A percentile compares a stretch with the other conserved stretches of the same genome.
Evolutionary conservation across 2,797 vertebrate species (phyloP).

Genomic region (Artibeus lituratus): DNA sequence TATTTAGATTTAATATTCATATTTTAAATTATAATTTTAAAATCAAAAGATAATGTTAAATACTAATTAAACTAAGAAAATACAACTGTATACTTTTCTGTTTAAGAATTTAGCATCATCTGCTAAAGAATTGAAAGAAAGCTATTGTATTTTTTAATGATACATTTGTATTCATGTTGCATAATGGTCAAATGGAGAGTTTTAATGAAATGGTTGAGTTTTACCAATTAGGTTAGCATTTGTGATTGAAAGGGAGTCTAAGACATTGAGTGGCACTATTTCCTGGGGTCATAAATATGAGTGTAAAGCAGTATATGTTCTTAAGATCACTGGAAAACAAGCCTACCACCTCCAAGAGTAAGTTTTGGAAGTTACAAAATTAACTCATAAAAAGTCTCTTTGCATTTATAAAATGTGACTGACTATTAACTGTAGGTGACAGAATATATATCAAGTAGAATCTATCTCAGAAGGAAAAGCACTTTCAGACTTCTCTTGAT

Average conservation of each 20-base stretch:
- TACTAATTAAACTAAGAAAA: constrained; percentile 44
- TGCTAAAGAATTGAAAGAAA: not conserved
- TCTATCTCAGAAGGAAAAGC: not conserved
- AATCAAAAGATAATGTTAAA: constrained; percentile 58
- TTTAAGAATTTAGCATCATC: constrained; percentile 11
- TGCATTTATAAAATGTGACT: not conserved
- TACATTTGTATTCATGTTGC: not conserved
- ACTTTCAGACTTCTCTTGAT: not conserved
- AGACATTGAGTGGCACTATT: not conserved
- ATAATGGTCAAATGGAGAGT: not conserved
- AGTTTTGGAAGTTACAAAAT: constrained; percentile 15
- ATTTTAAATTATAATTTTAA: constrained; percentile 60
- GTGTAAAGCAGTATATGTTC: not conserved
- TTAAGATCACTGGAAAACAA: not conserved
- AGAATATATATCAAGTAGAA: not conserved
- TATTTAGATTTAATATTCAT: constrained; percentile 50
- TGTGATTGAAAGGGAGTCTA: not conserved
- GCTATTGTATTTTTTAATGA: not conserved
- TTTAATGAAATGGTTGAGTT: constrained; percentile 1
- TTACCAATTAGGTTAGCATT: constrained; percentile 11
- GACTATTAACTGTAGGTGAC: not conserved
- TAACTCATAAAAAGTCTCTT: not conserved
- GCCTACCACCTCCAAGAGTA: not conserved
- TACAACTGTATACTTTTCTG: not conserved
- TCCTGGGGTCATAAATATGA: not conserved